A percentile compares a stretch with the other conserved stretches of the same genome.
phyloP scores from a whole-genome alignment of 2,113 vertebrate species.

The Salvator merianae region DNA sequence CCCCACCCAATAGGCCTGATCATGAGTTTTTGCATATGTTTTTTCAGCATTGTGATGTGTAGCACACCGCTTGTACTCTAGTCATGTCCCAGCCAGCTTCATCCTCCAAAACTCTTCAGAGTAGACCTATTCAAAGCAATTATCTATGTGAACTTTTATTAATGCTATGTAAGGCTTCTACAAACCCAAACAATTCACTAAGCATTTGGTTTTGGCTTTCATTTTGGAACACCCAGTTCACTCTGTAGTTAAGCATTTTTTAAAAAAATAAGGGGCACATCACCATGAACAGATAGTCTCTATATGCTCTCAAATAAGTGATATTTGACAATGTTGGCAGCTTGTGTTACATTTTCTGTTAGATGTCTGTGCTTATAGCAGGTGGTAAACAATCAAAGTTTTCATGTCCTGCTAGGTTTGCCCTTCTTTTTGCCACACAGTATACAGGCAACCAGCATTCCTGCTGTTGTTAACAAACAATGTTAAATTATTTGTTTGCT shows the following conservation, averaged over 20 bases:
- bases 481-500: background rate
- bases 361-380: background rate
- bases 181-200: too few species aligned
- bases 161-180: too few species aligned
- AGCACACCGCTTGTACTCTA: too few species aligned
- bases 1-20: too few species aligned
- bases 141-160: too few species aligned
- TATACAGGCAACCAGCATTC: background rate
- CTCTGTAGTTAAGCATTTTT: background rate
- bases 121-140: too few species aligned
- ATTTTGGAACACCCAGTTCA: background rate
- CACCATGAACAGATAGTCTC: background rate
- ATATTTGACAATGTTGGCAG: background rate
- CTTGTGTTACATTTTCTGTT: background rate
- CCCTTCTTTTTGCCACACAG: background rate
- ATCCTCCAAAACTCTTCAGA: too few species aligned
- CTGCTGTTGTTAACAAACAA: background rate
- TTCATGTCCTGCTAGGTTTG: background rate
- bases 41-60: too few species aligned
- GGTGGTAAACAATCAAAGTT: background rate
- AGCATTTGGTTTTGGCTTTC: too few species aligned
- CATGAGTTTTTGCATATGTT: too few species aligned
- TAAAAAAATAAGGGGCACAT: background rate
- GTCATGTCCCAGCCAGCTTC: too few species aligned
- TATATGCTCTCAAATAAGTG: background rate